Percentiles rank a stretch among this genome's conserved stretches.
Evolutionary conservation across 2,888 invertebrate genomes (phyloP).

Genomic region (Eulithis testata): DNA sequence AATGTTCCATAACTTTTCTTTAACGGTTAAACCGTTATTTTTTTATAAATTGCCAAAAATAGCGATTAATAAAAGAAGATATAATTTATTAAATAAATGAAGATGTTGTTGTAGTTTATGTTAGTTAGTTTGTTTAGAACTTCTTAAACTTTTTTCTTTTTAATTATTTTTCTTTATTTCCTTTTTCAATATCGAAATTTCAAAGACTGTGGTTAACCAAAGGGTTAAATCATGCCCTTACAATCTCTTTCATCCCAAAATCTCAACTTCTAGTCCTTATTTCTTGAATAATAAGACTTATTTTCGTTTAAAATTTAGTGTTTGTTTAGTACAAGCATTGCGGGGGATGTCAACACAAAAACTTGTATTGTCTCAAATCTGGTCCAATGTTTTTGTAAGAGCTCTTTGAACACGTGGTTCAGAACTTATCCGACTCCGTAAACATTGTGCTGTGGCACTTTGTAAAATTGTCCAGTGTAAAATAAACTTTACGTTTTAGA

Average conservation of each 20-base stretch:
- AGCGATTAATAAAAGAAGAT: no score
- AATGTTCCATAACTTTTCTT: no score
- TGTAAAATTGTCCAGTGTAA: neutral
- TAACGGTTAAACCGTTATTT: no score
- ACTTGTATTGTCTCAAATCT: constrained; percentile 54
- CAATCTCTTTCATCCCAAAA: neutral
- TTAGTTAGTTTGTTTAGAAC: no score
- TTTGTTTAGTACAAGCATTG: constrained; percentile 54
- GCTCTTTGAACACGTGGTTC: constrained; percentile 48
- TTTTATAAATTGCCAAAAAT: no score
- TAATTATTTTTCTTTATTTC: no score
- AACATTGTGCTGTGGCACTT: constrained; percentile 8
- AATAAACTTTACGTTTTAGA: neutral
- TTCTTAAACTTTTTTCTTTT: no score
- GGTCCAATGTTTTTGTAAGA: constrained; percentile 50
- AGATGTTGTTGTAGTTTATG: no score
- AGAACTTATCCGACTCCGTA: constrained; percentile 17
- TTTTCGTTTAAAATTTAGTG: constrained; percentile 10
- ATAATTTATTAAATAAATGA: no score
- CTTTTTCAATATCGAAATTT: neutral
- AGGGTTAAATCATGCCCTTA: neutral
- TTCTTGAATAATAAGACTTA: neutral
- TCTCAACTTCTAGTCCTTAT: neutral
- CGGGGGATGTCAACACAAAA: constrained; percentile 53
- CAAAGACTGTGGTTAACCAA: neutral